A percentile compares a stretch with the other conserved stretches of the same genome.
Evolutionary conservation across 2,888 invertebrate genomes (phyloP).

Genomic region (Ormyrus pomaceus): DNA sequence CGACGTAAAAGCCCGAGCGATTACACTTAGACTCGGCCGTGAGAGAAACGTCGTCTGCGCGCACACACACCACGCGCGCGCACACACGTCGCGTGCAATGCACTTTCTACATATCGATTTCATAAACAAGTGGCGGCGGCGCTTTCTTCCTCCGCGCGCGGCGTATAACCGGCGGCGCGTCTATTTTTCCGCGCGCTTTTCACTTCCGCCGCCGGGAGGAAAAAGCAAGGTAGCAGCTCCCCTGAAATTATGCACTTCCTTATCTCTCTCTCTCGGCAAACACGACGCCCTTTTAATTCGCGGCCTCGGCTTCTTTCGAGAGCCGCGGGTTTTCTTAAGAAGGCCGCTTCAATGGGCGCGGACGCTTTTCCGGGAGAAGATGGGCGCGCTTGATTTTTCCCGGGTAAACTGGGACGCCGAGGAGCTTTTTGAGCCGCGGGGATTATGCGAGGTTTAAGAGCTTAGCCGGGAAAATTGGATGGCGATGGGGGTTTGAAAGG

Average conservation of each 20-base stretch:
- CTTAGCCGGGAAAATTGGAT: background rate
- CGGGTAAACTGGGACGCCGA: no score
- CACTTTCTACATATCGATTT: conserved; percentile 24
- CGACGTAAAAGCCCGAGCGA: background rate
- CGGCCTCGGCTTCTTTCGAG: conserved; percentile 2
- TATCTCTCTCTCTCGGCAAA: conserved; percentile 9
- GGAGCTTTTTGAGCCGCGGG: no score
- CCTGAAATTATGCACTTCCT: background rate
- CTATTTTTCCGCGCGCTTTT: background rate
- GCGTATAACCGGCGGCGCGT: background rate
- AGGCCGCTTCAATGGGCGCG: no score
- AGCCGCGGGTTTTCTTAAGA: no score
- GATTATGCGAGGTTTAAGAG: background rate
- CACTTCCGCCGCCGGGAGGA: conserved; percentile 18
- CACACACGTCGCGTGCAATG: background rate
- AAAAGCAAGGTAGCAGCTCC: background rate
- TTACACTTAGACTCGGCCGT: background rate
- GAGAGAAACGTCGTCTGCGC: no score
- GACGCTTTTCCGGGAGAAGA: no score
- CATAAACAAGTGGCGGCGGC: background rate
- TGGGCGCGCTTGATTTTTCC: no score
- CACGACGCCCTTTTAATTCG: background rate
- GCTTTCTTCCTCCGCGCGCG: conserved; percentile 1
- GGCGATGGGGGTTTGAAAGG: background rate
- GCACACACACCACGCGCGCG: no score